Conservation (phyloP, 2,888 invertebrate genomes). For the Chrysolina haemoptera region DNA sequence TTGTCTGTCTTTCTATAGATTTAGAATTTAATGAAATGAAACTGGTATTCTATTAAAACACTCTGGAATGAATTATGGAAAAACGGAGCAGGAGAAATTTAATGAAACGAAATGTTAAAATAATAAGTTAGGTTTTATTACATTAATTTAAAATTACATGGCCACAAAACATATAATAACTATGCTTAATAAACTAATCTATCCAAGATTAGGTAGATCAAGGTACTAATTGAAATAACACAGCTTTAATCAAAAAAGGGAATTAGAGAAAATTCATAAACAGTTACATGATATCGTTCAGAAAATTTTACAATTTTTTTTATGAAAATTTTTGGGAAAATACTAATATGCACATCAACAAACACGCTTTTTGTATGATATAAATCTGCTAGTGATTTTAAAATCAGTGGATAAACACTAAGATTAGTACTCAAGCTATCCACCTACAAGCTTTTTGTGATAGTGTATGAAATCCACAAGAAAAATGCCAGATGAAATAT, state of each 20-base stretch:
- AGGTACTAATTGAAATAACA: constrained; percentile 50
- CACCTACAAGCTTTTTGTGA: constrained; percentile 33
- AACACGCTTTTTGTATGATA: constrained; percentile 54
- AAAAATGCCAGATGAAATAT: constrained; percentile 4
- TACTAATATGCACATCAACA: constrained; percentile 62
- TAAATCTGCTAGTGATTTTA: constrained; percentile 40
- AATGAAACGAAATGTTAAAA: constrained; percentile 38
- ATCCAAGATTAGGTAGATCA: constrained; percentile 53
- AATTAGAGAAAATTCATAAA: constrained; percentile 39
- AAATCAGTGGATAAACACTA: constrained; percentile 24
- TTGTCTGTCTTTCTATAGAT: too few species aligned
- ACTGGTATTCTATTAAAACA: too few species aligned
- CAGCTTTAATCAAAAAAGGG: constrained; percentile 41
- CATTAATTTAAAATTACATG: constrained; percentile 72
- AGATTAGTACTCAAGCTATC: constrained; percentile 53
- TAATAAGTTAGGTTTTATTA: constrained; percentile 69
- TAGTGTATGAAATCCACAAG: constrained; percentile 3
- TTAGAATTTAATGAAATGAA: too few species aligned
- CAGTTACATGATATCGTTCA: constrained; percentile 47
- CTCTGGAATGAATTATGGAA: too few species aligned
- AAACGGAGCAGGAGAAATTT: not conserved
- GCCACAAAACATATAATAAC: constrained; percentile 71
- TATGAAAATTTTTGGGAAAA: constrained; percentile 54
- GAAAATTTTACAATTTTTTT: constrained; percentile 47
- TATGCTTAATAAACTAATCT: constrained; percentile 64